Percentiles rank a stretch among this genome's conserved stretches.
Conservation (phyloP, 1,140 invertebrate species). For the Aphelinus atriplicis region DNA sequence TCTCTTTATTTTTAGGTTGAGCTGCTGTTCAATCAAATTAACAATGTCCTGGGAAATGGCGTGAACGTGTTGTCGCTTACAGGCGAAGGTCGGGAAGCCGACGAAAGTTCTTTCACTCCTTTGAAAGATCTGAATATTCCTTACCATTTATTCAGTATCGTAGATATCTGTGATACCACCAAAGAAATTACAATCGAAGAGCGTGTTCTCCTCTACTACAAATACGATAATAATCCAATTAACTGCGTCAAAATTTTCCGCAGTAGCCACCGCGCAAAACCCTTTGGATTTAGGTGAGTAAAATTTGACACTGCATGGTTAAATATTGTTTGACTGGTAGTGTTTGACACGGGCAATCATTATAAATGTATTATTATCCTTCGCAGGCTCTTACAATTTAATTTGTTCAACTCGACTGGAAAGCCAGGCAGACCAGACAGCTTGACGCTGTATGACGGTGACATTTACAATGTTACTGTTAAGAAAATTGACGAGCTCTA, state of each 20-base stretch:
- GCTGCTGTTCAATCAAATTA: conserved; percentile 77
- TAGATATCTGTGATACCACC: conserved; percentile 95
- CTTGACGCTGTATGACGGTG: conserved; percentile 90
- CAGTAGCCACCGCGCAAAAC: conserved; percentile 83
- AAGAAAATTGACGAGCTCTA: conserved; percentile 77
- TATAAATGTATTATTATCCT: conserved; percentile 31
- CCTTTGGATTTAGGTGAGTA: conserved; percentile 81
- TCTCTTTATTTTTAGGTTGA: conserved; percentile 51
- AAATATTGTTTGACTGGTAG: background rate
- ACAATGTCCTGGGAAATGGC: conserved; percentile 88
- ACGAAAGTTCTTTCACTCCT: conserved; percentile 87
- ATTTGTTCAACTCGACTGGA: conserved; percentile 90
- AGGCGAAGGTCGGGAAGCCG: conserved; percentile 90
- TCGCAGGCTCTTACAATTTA: conserved; percentile 86
- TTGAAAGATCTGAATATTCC: conserved; percentile 87
- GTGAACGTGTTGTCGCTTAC: conserved; percentile 89
- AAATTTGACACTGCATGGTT: too few relatives aligned
- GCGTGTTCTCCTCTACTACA: conserved; percentile 93
- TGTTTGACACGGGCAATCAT: background rate
- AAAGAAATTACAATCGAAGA: conserved; percentile 93
- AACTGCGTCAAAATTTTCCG: conserved; percentile 99
- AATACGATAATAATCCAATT: conserved; percentile 95
- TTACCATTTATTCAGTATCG: conserved; percentile 93
- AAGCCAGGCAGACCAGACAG: conserved; percentile 84
- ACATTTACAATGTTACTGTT: conserved; percentile 88